Evolutionary conservation across 1,140 invertebrate species (phyloP), one percentile per base, ranked within the genome.

Genomic region (Mesaphorura yosii): DNA sequence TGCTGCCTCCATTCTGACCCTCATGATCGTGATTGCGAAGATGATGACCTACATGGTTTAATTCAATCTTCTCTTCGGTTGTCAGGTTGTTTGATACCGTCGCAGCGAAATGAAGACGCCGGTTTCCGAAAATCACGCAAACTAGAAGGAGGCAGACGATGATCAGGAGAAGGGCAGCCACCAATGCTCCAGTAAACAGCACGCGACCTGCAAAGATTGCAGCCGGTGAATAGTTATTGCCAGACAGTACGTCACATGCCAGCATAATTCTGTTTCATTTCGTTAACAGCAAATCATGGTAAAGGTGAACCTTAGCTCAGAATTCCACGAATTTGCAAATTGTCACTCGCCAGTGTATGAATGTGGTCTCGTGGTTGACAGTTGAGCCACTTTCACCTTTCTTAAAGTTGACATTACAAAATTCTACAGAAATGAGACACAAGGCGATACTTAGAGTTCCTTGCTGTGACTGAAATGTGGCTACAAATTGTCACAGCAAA

Each of bases 31-130:
- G 19, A n/a, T n/a, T n/a, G n/a, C n/a, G n/a, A n/a, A n/a, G n/a
- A n/a, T n/a, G n/a, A 47, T 37, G 46, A 55, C 65, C 59, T 26
- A 63, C 41, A 58, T 76, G 73, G 67, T 76, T 79, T 71, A 81
- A 75, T 64, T 83, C 81, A 53, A 84, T 83, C 70, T 84, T 84
- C 66, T 83, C 82, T 63, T 82, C 38, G 3, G 48, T 38, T 28
- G 27, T 6, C 20, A 40, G 28, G 2, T 38, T 19, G 38, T 44
- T 25, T 25, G 27, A 10, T 12, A 39, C 34, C 7, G 37, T 22
- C 2, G 25, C 17, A 29, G 26, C 22, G 6, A 25, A 17, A 2
- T 28, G 34, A 1, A 53, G 58, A 17, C 51, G 46, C 14, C 53
- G 40, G n/a, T 48, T 42, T 10, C 48, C 55, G 22, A 61, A 34